Evolutionary conservation across 2,888 invertebrate species (phyloP), one percentile per base, ranked within the genome.

Genomic region (Linnaemya tessellans): DNA sequence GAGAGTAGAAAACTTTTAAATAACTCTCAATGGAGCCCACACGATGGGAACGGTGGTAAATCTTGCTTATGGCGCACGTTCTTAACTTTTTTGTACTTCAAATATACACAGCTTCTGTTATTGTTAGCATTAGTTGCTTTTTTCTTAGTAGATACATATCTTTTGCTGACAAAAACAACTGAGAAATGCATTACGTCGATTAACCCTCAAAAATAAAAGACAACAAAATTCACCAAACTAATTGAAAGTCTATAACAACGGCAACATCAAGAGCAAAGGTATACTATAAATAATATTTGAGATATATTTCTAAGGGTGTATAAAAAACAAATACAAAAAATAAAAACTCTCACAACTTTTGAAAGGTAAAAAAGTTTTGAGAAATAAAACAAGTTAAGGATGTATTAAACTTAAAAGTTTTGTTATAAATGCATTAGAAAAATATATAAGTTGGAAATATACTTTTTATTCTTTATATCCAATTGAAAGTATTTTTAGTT

Each of bases 131-230:
- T 68, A 41, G 11, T 64, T 38, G n/a, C 68, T 22, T 56, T 20
- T 13, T 64, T 73, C 71, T 68, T 67, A 77, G 80, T 84, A 82
- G 84, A 86, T 87, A 86, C 84, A 84, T 75, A 84, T 87, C 84
- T 73, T 80, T 77, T 81, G 80, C 73, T 68, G 71, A 82, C 77
- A 82, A 77, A 62, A 58, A 51, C 38, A 70, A 71, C 49, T 56
- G 67, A 81, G 74, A 77, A 77, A 80, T 87, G 71, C 78, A 84
- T 80, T 67, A 70, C 84, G 10, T 25, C 56, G 75, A 84, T 85
- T 85, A 85, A 87, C 87, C 85, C 85, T 41, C 64, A 71, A 84
- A 80, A 70, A 62, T 41, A 25, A 54, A 79, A 71, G 41, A 70
- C 41, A 79, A 62, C 41, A 68, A 49, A 75, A 70, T 38, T 22